phyloP scores from a whole-genome alignment of 2,797 vertebrate species.

The Lerista edwardsae region DNA sequence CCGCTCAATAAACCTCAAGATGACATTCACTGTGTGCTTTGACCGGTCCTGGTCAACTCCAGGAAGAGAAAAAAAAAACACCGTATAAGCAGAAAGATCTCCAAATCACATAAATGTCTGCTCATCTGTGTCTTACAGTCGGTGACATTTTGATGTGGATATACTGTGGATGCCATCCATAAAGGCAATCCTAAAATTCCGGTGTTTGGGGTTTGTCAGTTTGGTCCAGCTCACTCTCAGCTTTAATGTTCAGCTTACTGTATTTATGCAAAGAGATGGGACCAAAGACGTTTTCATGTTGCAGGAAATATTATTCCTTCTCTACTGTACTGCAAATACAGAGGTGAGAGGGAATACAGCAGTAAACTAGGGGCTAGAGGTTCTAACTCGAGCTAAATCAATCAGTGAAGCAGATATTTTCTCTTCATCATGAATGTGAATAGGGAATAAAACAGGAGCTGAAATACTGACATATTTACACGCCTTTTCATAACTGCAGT shows the following conservation, averaged over 20 bases:
- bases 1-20: conserved; percentile 11
- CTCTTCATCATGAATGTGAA: conserved; percentile 44
- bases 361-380: conserved; percentile 47
- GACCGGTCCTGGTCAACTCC: conserved; percentile 27
- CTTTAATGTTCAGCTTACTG: conserved; percentile 44
- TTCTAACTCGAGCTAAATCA: conserved; percentile 54
- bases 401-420: conserved; percentile 43
- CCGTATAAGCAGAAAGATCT: conserved; percentile 45
- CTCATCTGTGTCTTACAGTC: conserved; percentile 34
- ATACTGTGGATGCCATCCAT: conserved; percentile 45
- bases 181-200: conserved; percentile 62
- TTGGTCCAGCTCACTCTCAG: conserved; percentile 47
- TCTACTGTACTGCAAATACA: conserved; percentile 55
- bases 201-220: conserved; percentile 43
- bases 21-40: conserved; percentile 14
- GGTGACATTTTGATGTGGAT: conserved; percentile 55
- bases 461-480: conserved; percentile 30
- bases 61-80: neutral
- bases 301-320: conserved; percentile 57
- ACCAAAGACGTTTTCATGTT: conserved; percentile 47
- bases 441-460: conserved; percentile 52
- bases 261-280: conserved; percentile 56
- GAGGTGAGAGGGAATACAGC: conserved; percentile 28
- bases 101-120: conserved; percentile 46
- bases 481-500: neutral